Evolutionary conservation across 2,797 vertebrate species (phyloP).

Genomic region (Sebastolobus alascanus): DNA sequence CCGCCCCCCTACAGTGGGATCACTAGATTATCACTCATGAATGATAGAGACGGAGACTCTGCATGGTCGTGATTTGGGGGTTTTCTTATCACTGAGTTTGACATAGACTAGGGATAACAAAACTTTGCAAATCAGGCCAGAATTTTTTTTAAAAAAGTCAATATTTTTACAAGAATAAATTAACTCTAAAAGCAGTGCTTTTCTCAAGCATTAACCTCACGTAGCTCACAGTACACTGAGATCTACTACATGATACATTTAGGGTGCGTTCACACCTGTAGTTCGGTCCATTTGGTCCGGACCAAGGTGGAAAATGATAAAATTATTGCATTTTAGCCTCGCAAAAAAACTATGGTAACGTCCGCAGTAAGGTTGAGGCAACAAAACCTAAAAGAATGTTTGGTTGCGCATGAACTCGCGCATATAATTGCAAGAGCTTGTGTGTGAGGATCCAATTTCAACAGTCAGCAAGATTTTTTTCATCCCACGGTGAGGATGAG

Average conservation of each 20-base stretch:
- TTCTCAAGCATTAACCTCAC: background rate
- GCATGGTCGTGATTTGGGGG: background rate
- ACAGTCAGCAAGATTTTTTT: background rate
- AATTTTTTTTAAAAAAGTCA: background rate
- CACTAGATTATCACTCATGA: slow-evolving; percentile 28
- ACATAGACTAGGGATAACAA: background rate
- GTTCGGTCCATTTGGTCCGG: too few species aligned
- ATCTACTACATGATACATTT: background rate
- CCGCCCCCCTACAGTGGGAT: background rate
- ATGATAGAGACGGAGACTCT: slow-evolving; percentile 16
- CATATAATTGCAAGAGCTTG: slow-evolving; percentile 1
- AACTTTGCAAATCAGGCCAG: background rate
- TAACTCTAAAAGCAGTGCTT: background rate
- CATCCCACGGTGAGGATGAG: background rate
- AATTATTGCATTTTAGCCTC: too few species aligned
- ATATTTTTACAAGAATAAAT: background rate
- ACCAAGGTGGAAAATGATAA: too few species aligned
- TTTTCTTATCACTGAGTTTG: background rate
- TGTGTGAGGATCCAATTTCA: slow-evolving; percentile 28
- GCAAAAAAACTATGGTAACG: too few species aligned
- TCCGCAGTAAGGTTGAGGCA: too few species aligned
- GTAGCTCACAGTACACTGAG: background rate
- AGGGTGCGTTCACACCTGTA: too few species aligned
- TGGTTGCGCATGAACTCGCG: too few species aligned
- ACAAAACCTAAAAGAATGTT: too few species aligned